phyloP scores from a whole-genome alignment of 2,888 invertebrate species.

The Drosophila austrosaltans region DNA sequence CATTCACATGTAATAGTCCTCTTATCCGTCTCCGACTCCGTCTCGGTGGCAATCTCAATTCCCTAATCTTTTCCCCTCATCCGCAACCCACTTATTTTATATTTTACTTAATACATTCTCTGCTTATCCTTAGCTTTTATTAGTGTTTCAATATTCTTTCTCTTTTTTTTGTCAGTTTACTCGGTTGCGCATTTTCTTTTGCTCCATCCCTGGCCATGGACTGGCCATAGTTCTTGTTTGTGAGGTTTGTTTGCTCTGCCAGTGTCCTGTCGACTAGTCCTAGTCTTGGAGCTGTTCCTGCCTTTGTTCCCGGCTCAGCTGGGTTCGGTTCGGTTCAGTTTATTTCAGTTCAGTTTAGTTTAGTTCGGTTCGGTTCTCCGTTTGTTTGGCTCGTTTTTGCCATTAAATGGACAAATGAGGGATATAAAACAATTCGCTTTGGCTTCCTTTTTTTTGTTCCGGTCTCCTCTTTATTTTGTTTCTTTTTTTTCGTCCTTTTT shows the following conservation, averaged over 20 bases:
- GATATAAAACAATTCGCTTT: conserved; percentile 82
- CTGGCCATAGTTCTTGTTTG: conserved; percentile 23
- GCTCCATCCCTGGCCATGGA: conserved; percentile 51
- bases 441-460: conserved; percentile 72
- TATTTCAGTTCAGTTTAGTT: conserved; percentile 21
- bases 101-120: conserved; percentile 80
- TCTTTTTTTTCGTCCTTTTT: conserved; percentile 43
- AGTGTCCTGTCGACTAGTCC: conserved; percentile 29
- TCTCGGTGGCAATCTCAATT: not conserved
- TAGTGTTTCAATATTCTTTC: conserved; percentile 78
- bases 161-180: conserved; percentile 70
- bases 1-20: too few species aligned
- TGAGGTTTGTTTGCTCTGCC: conserved; percentile 41
- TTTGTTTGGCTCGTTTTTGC: conserved; percentile 75
- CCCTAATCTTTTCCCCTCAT: not conserved
- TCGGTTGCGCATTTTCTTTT: conserved; percentile 69
- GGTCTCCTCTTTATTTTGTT: conserved; percentile 43
- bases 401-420: conserved; percentile 83
- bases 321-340: not conserved
- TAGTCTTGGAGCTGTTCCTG: conserved; percentile 30
- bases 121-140: conserved; percentile 79
- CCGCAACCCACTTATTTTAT: conserved; percentile 72
- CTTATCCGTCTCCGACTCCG: not conserved
- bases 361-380: conserved; percentile 16
- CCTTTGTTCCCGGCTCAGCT: not conserved